These are phyloP conservation scores for Notothenia rossii DNA, from an alignment of 2,113 vertebrate species.

Conservation along the genomic window DNA sequence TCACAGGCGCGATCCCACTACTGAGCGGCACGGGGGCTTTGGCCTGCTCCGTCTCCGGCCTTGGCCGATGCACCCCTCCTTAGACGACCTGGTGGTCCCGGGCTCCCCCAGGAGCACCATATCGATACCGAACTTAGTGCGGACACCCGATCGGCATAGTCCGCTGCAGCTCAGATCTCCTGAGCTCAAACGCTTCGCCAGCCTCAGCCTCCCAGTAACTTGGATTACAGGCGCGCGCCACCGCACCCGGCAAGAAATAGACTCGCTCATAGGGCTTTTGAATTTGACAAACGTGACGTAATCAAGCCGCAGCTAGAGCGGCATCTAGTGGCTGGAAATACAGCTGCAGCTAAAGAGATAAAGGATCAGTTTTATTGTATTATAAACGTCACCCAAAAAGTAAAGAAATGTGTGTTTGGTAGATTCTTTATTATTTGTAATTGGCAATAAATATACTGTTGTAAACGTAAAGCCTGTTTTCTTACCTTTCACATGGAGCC, in stretches of 20 bases:
- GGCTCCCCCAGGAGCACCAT: constrained; percentile 68
- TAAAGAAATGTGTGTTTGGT: no score
- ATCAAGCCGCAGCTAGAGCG: neutral
- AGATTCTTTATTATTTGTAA: no score
- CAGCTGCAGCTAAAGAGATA: neutral
- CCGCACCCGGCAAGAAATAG: constrained; percentile 74
- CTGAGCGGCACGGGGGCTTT: no score
- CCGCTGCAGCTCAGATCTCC: constrained; percentile 73
- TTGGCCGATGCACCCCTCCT: constrained; percentile 41
- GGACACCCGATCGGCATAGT: constrained; percentile 75
- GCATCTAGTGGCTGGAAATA: neutral
- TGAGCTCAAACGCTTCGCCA: constrained; percentile 76
- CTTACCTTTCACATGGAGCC: no score
- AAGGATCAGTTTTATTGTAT: no score
- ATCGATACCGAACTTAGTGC: constrained; percentile 76
- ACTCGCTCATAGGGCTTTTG: accelerated
- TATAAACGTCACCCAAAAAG: no score
- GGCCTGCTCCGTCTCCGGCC: neutral
- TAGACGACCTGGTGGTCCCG: constrained; percentile 59
- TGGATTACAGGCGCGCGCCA: constrained; percentile 90
- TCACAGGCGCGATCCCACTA: constrained; percentile 21
- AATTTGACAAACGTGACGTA: constrained; percentile 12
- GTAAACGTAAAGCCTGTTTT: no score
- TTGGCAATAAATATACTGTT: no score
- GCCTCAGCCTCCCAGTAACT: constrained; percentile 78